phyloP scores from a whole-genome alignment of 2,113 vertebrate genomes.

The Pterocles gutturalis region DNA sequence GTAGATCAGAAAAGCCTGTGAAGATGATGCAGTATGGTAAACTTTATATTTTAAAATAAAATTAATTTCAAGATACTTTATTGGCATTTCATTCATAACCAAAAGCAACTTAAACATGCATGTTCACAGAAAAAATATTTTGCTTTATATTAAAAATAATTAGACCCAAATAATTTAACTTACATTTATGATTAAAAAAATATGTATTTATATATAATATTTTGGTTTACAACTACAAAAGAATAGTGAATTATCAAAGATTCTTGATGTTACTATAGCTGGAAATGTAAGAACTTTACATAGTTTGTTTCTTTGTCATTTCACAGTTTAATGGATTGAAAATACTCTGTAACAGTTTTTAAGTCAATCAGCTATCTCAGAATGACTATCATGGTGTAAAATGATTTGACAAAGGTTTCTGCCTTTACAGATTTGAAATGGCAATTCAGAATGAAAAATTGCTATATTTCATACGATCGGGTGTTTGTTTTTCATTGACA shows the following conservation, averaged over 20 bases:
- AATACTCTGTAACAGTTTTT: not conserved
- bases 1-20: not conserved
- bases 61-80: not conserved
- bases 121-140: not conserved
- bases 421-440: not conserved
- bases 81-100: not conserved
- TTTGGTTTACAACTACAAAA: slow-evolving; percentile 17
- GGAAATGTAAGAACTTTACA: not conserved
- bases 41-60: not conserved
- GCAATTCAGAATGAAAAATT: not conserved
- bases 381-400: not conserved
- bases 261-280: not conserved
- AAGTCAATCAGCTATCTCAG: not conserved
- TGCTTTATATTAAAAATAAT: not conserved
- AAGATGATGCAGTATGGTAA: not conserved
- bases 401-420: not conserved
- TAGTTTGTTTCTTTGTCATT: not conserved
- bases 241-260: not conserved
- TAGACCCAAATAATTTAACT: not conserved
- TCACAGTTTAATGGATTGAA: not conserved
- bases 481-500: slow-evolving; percentile 38
- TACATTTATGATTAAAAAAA: not conserved
- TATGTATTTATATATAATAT: not conserved
- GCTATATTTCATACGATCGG: not conserved
- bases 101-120: not conserved